Conservation (phyloP, 1,140 invertebrate species). For the Lithobius niger region DNA sequence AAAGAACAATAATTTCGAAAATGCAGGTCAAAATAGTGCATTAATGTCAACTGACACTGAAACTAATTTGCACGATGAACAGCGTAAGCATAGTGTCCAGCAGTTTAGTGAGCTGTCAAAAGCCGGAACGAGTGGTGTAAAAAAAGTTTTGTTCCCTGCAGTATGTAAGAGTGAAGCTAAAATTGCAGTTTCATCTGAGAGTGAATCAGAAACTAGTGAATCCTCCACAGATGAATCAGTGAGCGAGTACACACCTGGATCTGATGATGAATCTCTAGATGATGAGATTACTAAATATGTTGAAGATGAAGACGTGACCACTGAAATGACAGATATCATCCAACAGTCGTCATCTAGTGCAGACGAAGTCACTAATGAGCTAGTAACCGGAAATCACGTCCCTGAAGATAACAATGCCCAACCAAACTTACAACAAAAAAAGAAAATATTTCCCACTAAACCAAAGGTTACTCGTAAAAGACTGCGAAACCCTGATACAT, state of each 20-base stretch:
- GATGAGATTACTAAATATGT: not conserved
- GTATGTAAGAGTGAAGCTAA: not conserved
- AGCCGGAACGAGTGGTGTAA: not conserved
- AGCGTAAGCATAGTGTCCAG: not conserved
- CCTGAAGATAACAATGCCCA: not conserved
- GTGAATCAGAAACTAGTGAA: not conserved
- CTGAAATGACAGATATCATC: not conserved
- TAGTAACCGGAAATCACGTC: not conserved
- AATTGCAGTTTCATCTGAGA: not conserved
- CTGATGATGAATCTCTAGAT: too few species aligned
- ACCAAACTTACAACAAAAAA: not conserved
- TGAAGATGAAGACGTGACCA: not conserved
- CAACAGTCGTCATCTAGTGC: not conserved
- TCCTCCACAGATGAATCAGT: too few species aligned
- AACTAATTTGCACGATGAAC: not conserved
- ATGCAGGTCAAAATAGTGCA: too few species aligned
- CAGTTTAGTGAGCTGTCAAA: not conserved
- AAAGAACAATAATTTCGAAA: too few species aligned
- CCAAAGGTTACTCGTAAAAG: not conserved
- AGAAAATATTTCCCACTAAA: not conserved
- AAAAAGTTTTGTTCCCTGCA: not conserved
- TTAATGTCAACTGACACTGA: not conserved
- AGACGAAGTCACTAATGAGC: not conserved
- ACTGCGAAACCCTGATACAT: not conserved
- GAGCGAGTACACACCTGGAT: not conserved